These are phyloP conservation scores for Drosophila imparisetae DNA, from an alignment of 2,888 invertebrate genomes.

Conservation along the genomic window DNA sequence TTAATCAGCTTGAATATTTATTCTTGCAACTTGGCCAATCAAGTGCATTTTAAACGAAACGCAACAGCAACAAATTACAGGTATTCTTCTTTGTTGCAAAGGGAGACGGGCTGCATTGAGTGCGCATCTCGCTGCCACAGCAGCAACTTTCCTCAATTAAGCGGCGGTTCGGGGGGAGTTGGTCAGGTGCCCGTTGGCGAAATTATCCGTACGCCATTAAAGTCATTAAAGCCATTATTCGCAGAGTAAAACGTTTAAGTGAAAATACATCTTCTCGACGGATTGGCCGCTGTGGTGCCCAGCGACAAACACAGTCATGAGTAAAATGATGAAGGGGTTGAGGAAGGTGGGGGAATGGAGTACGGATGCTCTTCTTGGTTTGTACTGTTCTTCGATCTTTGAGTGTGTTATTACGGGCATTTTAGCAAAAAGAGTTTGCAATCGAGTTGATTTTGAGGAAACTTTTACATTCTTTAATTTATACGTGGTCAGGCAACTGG, in stretches of 20 bases:
- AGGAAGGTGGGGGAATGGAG: neutral
- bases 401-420: constrained; percentile 67
- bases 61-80: constrained; percentile 68
- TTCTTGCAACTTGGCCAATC: constrained; percentile 39
- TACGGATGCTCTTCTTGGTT: constrained; percentile 16
- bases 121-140: constrained; percentile 45
- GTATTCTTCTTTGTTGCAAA: constrained; percentile 32
- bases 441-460: constrained; percentile 59
- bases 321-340: neutral
- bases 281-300: constrained; percentile 32
- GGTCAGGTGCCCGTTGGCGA: constrained; percentile 61
- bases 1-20: constrained; percentile 17
- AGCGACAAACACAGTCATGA: constrained; percentile 55
- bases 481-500: constrained; percentile 16
- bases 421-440: constrained; percentile 56
- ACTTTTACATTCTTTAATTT: constrained; percentile 62
- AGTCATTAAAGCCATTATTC: constrained; percentile 80
- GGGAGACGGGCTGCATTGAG: constrained; percentile 23
- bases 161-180: constrained; percentile 3
- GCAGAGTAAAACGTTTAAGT: constrained; percentile 79
- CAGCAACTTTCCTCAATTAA: constrained; percentile 75
- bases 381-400: constrained; percentile 24
- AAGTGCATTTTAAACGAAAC: constrained; percentile 63
- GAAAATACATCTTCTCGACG: constrained; percentile 73
- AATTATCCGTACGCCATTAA: constrained; percentile 78